These are phyloP conservation scores for Ellobius talpinus DNA, from an alignment of 2,113 vertebrate genomes.

Conservation along the genomic window DNA sequence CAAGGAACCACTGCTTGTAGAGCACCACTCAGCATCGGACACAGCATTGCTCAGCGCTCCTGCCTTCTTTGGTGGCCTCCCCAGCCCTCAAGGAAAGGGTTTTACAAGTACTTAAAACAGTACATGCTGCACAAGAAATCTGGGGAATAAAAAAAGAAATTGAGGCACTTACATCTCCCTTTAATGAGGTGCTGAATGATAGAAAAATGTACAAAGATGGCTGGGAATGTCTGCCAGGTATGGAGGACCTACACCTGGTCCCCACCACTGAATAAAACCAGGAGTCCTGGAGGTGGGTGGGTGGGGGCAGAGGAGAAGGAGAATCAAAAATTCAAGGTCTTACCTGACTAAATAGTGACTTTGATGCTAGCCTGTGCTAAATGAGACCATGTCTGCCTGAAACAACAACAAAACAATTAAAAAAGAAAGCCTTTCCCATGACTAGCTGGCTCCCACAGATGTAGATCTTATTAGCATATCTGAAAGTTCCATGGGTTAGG, in stretches of 20 bases:
- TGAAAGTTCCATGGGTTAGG: not conserved
- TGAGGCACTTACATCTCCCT: not conserved
- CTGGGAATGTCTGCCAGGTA: not conserved
- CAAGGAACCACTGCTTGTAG: not conserved
- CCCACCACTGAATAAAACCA: not conserved
- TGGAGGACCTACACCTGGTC: not conserved
- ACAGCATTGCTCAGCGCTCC: not conserved
- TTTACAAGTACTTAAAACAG: not conserved
- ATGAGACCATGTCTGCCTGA: not conserved
- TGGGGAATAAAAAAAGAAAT: not conserved
- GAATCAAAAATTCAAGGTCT: not conserved
- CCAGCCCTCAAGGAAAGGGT: not conserved
- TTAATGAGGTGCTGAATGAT: not conserved
- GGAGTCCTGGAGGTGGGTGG: not conserved
- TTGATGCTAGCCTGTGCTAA: not conserved
- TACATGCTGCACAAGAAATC: not conserved
- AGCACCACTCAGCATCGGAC: not conserved
- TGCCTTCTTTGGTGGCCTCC: not conserved
- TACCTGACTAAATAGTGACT: not conserved
- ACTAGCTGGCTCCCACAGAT: not conserved
- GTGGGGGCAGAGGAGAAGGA: too few species aligned
- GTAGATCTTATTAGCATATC: not conserved
- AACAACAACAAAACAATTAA: not conserved
- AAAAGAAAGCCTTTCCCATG: not conserved
- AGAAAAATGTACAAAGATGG: not conserved